Evolutionary conservation across 2,888 invertebrate genomes (phyloP).

Genomic region (Esperia sulphurella): DNA sequence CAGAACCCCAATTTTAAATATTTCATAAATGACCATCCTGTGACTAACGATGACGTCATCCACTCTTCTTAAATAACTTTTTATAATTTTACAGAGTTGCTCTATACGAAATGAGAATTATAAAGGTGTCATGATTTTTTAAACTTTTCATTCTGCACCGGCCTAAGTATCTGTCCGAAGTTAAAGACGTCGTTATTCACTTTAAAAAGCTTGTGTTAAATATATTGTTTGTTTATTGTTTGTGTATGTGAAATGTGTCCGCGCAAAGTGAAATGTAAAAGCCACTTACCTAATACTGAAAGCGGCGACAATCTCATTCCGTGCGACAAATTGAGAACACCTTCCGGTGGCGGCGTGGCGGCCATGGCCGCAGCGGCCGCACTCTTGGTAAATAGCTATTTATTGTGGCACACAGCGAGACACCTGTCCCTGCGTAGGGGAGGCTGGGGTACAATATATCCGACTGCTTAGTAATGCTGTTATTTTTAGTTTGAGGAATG

Average conservation of each 20-base stretch:
- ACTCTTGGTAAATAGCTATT: constrained; percentile 66
- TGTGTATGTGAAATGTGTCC: constrained; percentile 19
- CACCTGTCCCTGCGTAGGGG: constrained; percentile 56
- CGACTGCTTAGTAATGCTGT: too few species aligned
- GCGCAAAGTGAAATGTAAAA: constrained; percentile 66
- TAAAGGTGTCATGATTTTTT: too few species aligned
- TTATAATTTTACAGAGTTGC: too few species aligned
- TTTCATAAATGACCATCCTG: too few species aligned
- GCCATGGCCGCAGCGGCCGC: constrained; percentile 41
- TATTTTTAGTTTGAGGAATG: too few species aligned
- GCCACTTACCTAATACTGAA: constrained; percentile 70
- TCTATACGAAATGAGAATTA: too few species aligned
- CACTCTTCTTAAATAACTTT: too few species aligned
- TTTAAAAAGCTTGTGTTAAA: not conserved
- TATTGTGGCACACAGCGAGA: constrained; percentile 58
- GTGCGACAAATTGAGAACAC: constrained; percentile 73
- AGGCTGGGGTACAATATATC: not conserved
- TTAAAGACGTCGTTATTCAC: not conserved
- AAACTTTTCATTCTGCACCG: too few species aligned
- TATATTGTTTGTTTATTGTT: not conserved
- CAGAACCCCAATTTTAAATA: too few species aligned
- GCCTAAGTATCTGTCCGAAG: too few species aligned
- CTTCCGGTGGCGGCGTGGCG: constrained; percentile 45
- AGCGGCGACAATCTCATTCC: constrained; percentile 73
- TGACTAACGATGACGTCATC: too few species aligned